Conservation (phyloP, 2,888 invertebrate species). For the Drepanosiphum platanoidis region DNA sequence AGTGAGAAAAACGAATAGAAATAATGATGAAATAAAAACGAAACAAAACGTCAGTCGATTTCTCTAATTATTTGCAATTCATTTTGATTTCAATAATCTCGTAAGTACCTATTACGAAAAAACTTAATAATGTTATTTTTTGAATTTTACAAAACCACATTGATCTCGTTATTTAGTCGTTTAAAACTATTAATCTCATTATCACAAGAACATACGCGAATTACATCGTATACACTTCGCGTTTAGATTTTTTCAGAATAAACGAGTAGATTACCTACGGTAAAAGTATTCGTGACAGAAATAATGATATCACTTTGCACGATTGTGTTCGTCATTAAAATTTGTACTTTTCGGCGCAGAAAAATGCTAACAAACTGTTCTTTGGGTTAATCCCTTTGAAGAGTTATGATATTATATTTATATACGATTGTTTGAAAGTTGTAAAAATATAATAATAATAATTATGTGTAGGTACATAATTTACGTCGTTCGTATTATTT, state of each 20-base stretch:
- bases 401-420: background rate
- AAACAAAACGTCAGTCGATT: constrained; percentile 6
- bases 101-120: background rate
- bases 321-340: background rate
- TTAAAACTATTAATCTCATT: background rate
- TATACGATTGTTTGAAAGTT: no score
- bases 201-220: background rate
- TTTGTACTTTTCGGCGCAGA: background rate
- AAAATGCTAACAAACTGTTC: background rate
- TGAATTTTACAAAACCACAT: background rate
- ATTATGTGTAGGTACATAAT: no score
- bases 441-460: no score
- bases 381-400: background rate
- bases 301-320: background rate
- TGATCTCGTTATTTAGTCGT: background rate
- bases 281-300: background rate
- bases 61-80: no score
- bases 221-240: no score
- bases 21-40: background rate
- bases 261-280: background rate
- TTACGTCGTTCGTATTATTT: no score
- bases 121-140: background rate
- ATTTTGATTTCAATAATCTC: background rate
- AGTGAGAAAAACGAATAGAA: background rate
- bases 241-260: no score